Base-by-base conservation (phyloP, 1,140 invertebrate species). In the Macrotrachela quadricornifera region DNA sequence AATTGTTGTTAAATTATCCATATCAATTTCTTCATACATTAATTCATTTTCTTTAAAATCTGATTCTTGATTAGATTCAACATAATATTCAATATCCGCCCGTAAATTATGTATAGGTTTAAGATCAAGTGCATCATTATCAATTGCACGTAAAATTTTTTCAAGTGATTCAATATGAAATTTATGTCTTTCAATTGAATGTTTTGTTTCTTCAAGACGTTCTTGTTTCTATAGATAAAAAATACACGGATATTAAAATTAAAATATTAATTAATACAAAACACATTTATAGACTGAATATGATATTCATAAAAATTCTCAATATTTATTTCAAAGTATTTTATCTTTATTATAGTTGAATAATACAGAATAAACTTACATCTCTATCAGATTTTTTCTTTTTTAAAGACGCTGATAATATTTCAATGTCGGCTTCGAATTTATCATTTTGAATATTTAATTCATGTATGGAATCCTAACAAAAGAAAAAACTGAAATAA, bases 81-180 rank as follows among this genome's bases (percentile, higher is more conserved):
- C 85, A 71, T 95, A 96, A 74, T 92, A 96, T 68, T 95, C 88
- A 46, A 96, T 81, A 73, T 96, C 88, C 61, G 95, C 88, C 72
- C 85, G 87, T 66, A 95, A 88, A 62, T 79, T 80, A 68, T 81
- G 81, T 59, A 92, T 83, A 77, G 85, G 84, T 66, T 83, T 80
- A 57, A 88, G 80, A 74, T 94, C 85, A 57, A 97, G 81, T 46
- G 88, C 86, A 78, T 92, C 86, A 74, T 99, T 99, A 71, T 95
- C 90, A 49, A 99, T 77, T 82, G 95, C 86, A 63, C 94, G 76
- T 64, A 99, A 78, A 45, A 96, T 74, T 37, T 88, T 91, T 75
- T 99, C 94, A 60, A 97, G 73, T 70, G 94, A 92, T 64, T 83
- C 80, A 70, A 96, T 87, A 72, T 99, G 91, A 74, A 83, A 91